Base-by-base conservation (phyloP, 2,797 vertebrate genomes). In the Strix occidentalis region DNA sequence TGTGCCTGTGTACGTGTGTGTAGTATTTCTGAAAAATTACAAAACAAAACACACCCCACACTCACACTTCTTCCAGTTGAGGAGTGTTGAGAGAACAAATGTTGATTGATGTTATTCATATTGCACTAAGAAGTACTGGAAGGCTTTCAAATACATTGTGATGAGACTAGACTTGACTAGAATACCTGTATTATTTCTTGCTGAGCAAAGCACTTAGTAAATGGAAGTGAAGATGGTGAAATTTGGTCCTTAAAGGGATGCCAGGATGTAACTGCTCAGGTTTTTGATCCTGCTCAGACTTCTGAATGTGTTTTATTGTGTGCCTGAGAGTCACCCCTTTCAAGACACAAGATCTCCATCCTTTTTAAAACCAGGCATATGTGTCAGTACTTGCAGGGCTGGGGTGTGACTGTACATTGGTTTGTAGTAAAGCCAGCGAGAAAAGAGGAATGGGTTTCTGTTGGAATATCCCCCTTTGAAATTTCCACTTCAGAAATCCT, bases 31-130 rank as follows among this genome's bases (percentile, higher is more conserved):
- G 50, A 80, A 89, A 65, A 54, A 78, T 45, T 74, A 50, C 57
- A 65, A 95, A 91, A 75, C 53, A 86, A 79, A 90, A 58, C 93
- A 94, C 86, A 66, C 65, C 83, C 63, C 51, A 15, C 72, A 54
- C 46, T 95, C 69, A 57, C 0, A 0, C 18, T 43, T 78, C 77
- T 81, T 90, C 85, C 83, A 80, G 54, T 43, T 89, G 43, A 94
- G 57, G 79, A 91, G 63, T 58, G 83, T 51, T 26, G 11, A 95
- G 80, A 79, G 92, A 95, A 39, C 39, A 84, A 65, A 75, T 84
- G 78, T 84, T 95, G 86, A 95, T 95, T 94, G 77, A 94, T 93
- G 93, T 90, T 94, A 41, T 89, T 96, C 77, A 50, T 54, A 25
- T 46, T 74, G 58, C 80, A 58, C 64, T 72, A 25, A 81, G 57